Evolutionary conservation across 2,113 vertebrate genomes (phyloP), one percentile per base, ranked within the genome.

Genomic region (Oncorhynchus tshawytscha): DNA sequence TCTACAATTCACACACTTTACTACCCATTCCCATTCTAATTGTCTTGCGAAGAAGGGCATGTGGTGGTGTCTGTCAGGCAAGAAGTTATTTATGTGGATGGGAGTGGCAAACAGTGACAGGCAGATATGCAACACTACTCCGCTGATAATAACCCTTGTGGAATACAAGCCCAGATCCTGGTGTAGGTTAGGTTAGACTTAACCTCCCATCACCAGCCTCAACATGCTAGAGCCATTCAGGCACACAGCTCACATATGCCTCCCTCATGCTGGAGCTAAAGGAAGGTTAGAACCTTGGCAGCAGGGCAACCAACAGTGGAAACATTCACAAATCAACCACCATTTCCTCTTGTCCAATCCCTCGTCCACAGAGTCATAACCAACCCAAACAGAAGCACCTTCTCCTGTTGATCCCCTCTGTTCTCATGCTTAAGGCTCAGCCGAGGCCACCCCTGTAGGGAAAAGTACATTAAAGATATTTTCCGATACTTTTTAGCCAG

Each of bases 21-120:
- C 39, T 39, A 39, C 39, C 39, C 39, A 39, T 39, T 39, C 34
- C 34, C 34, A 39, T 39, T 8, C 39, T 9, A 9, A 39, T 39
- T 39, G 8, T 2, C 39, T 39, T 8, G 0, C 8, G 1, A 39
- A 39, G 39, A 39, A 39, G 39, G 39, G 39, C 39, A 39, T 39
- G 39, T 39, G 39, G 39, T 39, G 39, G 39, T 9, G 39, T 39
- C 39, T 8, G 39, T 39, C 76, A 79, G 76, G 76, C 89, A 89
- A 85, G 87, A 87, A 85, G 85, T 78, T 83, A 81, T 78, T 88
- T 83, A 85, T 90, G 85, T 75, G 57, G 16, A 70, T 76, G 74
- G 62, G 79, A 67, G 78, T 34, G 74, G 64, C 31, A 31, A 25
- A 24, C 25, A 5, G 13, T 31, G 27, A 27, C 65, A 29, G 65